phyloP scores from a whole-genome alignment of 2,888 invertebrate species.

The Phasia obesa region DNA sequence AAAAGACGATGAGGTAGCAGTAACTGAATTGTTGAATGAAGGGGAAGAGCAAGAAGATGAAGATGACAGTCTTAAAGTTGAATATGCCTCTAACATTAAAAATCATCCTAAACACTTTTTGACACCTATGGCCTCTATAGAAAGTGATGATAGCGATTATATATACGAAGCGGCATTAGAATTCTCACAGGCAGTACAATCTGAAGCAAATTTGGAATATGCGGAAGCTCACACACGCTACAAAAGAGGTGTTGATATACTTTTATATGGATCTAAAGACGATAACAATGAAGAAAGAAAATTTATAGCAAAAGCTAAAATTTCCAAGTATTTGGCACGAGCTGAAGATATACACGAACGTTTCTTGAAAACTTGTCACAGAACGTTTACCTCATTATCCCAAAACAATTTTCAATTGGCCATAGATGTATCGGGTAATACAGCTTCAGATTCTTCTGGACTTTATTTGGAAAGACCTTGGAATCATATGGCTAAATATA shows the following conservation, averaged over 20 bases:
- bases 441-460: conserved; percentile 70
- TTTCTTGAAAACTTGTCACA: conserved; percentile 73
- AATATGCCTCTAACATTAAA: conserved; percentile 51
- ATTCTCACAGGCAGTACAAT: conserved; percentile 82
- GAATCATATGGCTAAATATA: conserved; percentile 81
- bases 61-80: conserved; percentile 55
- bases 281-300: conserved; percentile 80
- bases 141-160: conserved; percentile 81
- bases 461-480: conserved; percentile 80
- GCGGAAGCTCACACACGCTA: conserved; percentile 79
- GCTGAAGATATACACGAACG: conserved; percentile 81
- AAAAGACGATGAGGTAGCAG: neutral
- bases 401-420: conserved; percentile 78
- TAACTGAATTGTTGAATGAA: neutral
- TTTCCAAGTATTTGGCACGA: conserved; percentile 80
- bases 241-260: conserved; percentile 80
- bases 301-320: conserved; percentile 82
- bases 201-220: conserved; percentile 81
- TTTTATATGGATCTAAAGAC: conserved; percentile 79
- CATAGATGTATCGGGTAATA: conserved; percentile 77
- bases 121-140: conserved; percentile 81
- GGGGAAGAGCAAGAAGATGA: conserved; percentile 39
- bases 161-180: conserved; percentile 82
- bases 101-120: conserved; percentile 73
- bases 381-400: conserved; percentile 17